Conservation (phyloP, 2,888 invertebrate species). For the Harmothoe impar region DNA sequence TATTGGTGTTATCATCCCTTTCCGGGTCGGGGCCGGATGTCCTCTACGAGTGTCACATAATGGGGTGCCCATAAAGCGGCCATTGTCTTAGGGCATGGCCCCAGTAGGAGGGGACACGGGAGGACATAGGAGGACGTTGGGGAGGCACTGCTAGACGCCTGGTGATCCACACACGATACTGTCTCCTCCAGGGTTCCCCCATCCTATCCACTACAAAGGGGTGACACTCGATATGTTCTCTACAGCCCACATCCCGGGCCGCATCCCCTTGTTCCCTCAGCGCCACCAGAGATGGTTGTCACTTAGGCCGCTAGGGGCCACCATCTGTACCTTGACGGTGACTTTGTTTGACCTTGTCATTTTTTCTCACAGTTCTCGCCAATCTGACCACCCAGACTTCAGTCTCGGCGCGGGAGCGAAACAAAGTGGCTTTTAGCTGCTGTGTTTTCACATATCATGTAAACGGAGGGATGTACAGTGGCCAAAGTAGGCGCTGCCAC, state of each 20-base stretch:
- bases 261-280: background rate
- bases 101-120: background rate
- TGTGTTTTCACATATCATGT: conserved; percentile 30
- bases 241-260: background rate
- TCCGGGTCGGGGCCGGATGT: conserved; percentile 16
- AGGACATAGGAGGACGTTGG: background rate
- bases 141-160: background rate
- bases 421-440: conserved; percentile 55
- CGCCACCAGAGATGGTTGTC: background rate
- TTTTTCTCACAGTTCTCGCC: conserved; percentile 47
- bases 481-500: background rate
- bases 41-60: background rate
- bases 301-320: background rate
- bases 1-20: background rate
- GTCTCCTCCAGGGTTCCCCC: background rate
- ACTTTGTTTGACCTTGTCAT: conserved; percentile 40
- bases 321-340: background rate
- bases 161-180: conserved; percentile 30
- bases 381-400: conserved; percentile 16
- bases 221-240: background rate
- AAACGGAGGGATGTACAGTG: conserved; percentile 28
- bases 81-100: background rate
- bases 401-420: background rate
- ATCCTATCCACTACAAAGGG: background rate
- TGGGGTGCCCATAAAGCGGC: background rate